Evolutionary conservation across 2,113 vertebrate species (phyloP), one percentile per base, ranked within the genome.

Genomic region (Ameiurus melas): DNA sequence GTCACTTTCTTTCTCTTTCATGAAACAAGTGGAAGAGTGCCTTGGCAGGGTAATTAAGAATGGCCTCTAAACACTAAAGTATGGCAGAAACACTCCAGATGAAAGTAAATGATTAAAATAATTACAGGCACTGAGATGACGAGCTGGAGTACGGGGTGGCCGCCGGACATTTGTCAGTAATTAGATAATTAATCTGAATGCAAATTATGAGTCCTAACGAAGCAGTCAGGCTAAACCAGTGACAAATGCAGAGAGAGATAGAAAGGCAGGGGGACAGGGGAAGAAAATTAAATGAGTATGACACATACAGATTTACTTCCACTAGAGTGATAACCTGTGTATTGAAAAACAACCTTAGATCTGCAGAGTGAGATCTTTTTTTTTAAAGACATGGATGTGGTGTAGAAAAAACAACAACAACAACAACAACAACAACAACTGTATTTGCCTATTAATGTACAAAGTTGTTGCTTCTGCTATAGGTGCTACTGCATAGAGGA

Each of bases 21-120:
- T 92, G 93, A 94, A 92, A 89, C 93, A 90, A 90, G 87, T 92
- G 94, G 94, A 92, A 94, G 92, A 93, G 94, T 92, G 95, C 95
- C 94, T 96, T 95, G 95, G 95, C 94, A 95, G 94, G 95, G 95
- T 96, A 95, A 99, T 99, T 99, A 98, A 99, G 98, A 98, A 97
- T 98, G 97, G 97, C 98, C 97, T 97, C 96, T 96, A 96, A 98
- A 97, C 97, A 94, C 96, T 96, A 97, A 96, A 96, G 97, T 97
- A 95, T 95, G 97, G 97, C 97, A 98, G 97, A 96, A 95, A 97
- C 96, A 97, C 96, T 98, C 96, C 98, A 99, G 97, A 99, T 99
- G 98, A 99, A 99, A 99, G 98, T 97, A 99, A 98, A 99, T 99
- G 97, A 99, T 99, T 99, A 99, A 99, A 99, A 99, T 99, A 99